A percentile compares a stretch with the other conserved stretches of the same genome.
Evolutionary conservation across 2,113 vertebrate genomes (phyloP).

Genomic region (Albula glossodonta): DNA sequence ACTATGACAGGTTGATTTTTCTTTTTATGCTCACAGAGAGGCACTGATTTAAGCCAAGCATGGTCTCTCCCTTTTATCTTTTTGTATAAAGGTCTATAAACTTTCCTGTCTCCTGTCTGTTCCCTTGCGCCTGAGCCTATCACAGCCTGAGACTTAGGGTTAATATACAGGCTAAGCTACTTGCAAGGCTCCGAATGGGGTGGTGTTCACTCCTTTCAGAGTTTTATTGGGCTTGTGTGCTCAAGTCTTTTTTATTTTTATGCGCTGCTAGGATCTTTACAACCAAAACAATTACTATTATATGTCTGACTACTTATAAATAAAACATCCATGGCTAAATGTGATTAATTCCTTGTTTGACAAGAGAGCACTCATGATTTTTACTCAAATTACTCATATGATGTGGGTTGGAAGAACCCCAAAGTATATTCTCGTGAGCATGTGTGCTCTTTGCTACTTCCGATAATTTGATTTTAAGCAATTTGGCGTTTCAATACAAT

Average conservation of each 20-base stretch:
- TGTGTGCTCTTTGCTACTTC: too few relatives aligned
- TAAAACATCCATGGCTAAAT: too few relatives aligned
- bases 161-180: not conserved
- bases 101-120: not conserved
- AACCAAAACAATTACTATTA: too few relatives aligned
- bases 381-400: too few relatives aligned
- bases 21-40: not conserved
- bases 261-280: too few relatives aligned
- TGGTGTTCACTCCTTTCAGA: not conserved
- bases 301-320: too few relatives aligned
- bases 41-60: not conserved
- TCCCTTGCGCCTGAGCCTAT: not conserved
- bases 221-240: not conserved
- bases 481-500: too few relatives aligned
- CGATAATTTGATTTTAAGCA: too few relatives aligned
- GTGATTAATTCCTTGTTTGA: too few relatives aligned
- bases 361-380: too few relatives aligned
- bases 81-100: not conserved
- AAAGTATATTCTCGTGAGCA: too few relatives aligned
- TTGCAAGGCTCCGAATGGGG: not conserved
- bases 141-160: not conserved
- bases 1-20: not conserved
- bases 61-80: not conserved
- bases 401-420: too few relatives aligned
- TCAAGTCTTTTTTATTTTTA: not conserved